Base-by-base conservation (phyloP, 2,113 vertebrate species). In the Periophthalmodon schlosseri region DNA sequence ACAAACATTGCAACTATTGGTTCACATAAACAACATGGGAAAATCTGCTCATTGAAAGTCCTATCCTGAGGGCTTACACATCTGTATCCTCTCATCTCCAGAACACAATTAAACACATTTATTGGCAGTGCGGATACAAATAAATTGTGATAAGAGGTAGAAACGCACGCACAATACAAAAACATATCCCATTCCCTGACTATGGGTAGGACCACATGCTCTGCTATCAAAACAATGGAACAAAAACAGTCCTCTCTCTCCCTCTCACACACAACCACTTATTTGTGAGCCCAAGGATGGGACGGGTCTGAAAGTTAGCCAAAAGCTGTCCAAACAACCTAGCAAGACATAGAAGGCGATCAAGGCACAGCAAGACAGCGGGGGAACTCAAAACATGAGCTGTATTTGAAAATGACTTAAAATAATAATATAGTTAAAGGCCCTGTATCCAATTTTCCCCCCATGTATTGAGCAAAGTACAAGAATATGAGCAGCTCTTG, bases 221-320 rank as follows among this genome's bases (percentile, higher is more conserved):
- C 84, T 74, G 73, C 76, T 86, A 81, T 76, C 73, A 81, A 50
- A 86, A 86, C 80, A 83, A 14, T 75, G 68, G 56, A 72, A 75
- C 72, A 79, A 85, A 74, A 79, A 79, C 79, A 77, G 10, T 2
- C 33, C 50, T 18, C 56, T 69, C 67, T 58, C 36, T 44, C 75
- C 20, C 13, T 47, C 20, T 47, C 18, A 50, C 50, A 70, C 60
- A 60, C 16, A 34, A 5, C 5, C 56, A 73, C 5, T 49, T 34
- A 75, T n/a, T 69, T 64, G 39, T 15, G n/a, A 64, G 21, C 66
- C 69, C 12, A 65, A 69, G 50, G 23, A 69, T 46, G 34, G 67
- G 67, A 70, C 69, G 44, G 54, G 28, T 36, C 44, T 49, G 44
- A 33, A 49, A 28, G 39, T 16, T 39, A 72, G 71, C 56, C 49